Evolutionary conservation across 1,140 invertebrate species (phyloP), one percentile per base, ranked within the genome.

Genomic region (Drosophila repleta): DNA sequence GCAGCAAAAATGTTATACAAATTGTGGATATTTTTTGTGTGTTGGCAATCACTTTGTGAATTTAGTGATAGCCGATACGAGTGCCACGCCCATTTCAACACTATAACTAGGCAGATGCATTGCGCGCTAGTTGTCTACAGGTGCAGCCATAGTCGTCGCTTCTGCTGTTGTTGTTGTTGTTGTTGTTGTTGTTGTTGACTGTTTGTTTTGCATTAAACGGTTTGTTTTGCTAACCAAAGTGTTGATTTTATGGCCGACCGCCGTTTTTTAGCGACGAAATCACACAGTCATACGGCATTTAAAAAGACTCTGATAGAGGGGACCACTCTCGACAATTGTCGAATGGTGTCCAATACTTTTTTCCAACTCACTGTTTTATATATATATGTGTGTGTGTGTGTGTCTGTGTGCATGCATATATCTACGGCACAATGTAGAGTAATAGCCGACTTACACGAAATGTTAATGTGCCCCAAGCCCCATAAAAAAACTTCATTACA

Each of bases 161-260:
- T n/a, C 24, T 26, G 41, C 4, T 48, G 61, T 45, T 15, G 15
- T 35, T 51, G 32, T 43, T 63, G 39, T 45, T 45, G 58, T 55
- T 62, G 72, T 77, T 82, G 61, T 67, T 69, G 74, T 67, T 74
- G 51, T 75, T 67, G 79, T 76, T 72, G 64, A 64, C 62, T 75
- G 70, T 85, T 81, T 81, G 68, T 90, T 90, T 90, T 88, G 77
- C 74, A 76, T 81, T 76, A 80, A 80, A 64, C 72, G 74, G 70
- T 85, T 81, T 81, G 75, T 90, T 90, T 90, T 88, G 74, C 74
- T 88, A 90, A 90, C 88, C 88, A 88, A 88, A 81, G 83, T 90
- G 88, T 90, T 90, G 88, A 90, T 84, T 81, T 90, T 90, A 83
- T 80, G 72, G 82, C 72, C 74, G 48, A 65, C 69, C 76, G 56